Conservation (phyloP, 2,113 vertebrate species). For the Mesembrinibis cayennensis region DNA sequence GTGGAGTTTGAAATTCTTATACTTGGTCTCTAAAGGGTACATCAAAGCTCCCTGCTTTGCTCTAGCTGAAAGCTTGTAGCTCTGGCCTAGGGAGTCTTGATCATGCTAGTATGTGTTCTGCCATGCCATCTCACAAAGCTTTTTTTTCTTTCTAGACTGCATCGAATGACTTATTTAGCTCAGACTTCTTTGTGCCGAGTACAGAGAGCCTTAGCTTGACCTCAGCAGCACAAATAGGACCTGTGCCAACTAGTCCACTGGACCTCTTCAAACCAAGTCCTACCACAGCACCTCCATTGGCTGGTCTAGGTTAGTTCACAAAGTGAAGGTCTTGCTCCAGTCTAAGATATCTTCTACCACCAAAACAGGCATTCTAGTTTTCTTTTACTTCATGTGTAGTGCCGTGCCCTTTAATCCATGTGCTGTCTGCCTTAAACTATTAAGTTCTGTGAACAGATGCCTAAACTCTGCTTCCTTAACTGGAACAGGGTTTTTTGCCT, state of each 20-base stretch:
- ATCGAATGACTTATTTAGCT: constrained; percentile 79
- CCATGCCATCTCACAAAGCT: background rate
- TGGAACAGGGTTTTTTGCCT: background rate
- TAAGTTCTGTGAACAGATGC: background rate
- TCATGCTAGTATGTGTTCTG: background rate
- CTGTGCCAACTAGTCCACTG: constrained; percentile 37
- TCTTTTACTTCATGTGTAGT: background rate
- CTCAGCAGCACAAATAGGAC: constrained; percentile 39
- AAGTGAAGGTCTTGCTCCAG: background rate
- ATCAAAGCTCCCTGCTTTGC: background rate
- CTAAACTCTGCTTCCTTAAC: background rate
- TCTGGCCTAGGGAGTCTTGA: background rate
- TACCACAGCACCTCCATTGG: background rate
- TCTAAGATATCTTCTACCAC: background rate
- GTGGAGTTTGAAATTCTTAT: background rate
- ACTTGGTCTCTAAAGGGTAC: background rate
- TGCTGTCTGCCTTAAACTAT: background rate
- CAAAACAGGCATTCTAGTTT: background rate
- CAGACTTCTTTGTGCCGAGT: constrained; percentile 77
- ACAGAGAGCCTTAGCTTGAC: constrained; percentile 40
- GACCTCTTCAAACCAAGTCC: constrained; percentile 78
- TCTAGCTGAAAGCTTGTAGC: background rate
- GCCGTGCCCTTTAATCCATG: background rate
- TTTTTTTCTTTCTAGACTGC: constrained; percentile 67
- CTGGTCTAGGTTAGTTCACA: constrained; percentile 69